A percentile compares a stretch with the other conserved stretches of the same genome.
phyloP scores from a whole-genome alignment of 2,797 vertebrate genomes.

The Luscinia megarhynchos region DNA sequence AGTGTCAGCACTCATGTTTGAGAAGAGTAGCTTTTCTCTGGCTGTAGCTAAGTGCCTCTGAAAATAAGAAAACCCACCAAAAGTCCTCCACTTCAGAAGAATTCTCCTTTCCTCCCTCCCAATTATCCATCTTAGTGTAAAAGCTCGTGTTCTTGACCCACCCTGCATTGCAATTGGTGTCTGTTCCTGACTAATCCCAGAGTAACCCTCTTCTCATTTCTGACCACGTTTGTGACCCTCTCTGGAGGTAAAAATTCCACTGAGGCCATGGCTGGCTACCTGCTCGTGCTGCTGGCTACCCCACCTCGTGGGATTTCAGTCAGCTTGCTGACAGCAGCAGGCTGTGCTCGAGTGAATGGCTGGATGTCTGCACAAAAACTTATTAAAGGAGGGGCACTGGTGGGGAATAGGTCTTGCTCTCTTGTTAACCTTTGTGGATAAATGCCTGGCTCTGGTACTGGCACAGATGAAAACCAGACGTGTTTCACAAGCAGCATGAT shows the following conservation, averaged over 20 bases:
- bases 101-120: background rate
- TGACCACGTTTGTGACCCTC: background rate
- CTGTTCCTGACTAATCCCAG: background rate
- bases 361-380: background rate
- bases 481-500: background rate
- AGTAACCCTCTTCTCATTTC: background rate
- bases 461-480: background rate
- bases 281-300: background rate
- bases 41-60: background rate
- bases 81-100: background rate
- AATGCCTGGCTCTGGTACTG: background rate
- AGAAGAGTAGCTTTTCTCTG: background rate
- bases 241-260: background rate
- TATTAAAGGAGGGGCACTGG: background rate
- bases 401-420: background rate
- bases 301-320: background rate
- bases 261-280: background rate
- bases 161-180: background rate
- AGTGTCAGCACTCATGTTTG: background rate
- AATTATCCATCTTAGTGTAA: background rate
- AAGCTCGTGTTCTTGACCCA: background rate
- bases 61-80: background rate
- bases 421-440: background rate
- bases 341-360: too few species aligned
- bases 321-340: background rate